These are phyloP conservation scores for Momotus momota DNA, from an alignment of 2,797 vertebrate genomes.

Conservation along the genomic window DNA sequence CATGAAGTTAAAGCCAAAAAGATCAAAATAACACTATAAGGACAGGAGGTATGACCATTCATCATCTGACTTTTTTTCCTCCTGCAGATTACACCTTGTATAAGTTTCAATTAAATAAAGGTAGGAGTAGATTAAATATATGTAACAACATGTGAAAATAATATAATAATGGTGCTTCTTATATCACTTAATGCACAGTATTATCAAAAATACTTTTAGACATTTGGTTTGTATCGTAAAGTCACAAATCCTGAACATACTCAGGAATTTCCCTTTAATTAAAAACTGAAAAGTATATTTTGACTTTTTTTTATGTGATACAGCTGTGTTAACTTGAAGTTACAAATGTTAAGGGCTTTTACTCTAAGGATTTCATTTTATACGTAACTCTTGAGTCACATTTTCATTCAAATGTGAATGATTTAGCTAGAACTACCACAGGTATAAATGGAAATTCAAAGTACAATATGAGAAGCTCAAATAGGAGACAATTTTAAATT, in stretches of 20 bases:
- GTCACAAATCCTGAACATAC: not conserved
- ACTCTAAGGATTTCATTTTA: not conserved
- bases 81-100: not conserved
- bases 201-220: not conserved
- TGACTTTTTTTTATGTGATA: not conserved
- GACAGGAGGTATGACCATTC: not conserved
- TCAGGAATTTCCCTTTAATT: not conserved
- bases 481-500: not conserved
- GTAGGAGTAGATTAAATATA: not conserved
- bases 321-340: not conserved
- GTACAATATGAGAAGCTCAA: not conserved
- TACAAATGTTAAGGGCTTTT: not conserved
- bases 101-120: not conserved
- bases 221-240: not conserved
- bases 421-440: not conserved
- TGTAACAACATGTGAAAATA: not conserved
- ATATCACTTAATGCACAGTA: not conserved
- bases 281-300: not conserved
- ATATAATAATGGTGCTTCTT: not conserved
- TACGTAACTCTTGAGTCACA: not conserved
- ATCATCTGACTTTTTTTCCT: not conserved
- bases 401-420: not conserved
- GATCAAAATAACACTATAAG: not conserved
- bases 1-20: not conserved
- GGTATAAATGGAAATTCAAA: not conserved